A percentile compares a stretch with the other conserved stretches of the same genome.
Conservation (phyloP, 2,797 vertebrate genomes). For the Phoeniculus purpureus region DNA sequence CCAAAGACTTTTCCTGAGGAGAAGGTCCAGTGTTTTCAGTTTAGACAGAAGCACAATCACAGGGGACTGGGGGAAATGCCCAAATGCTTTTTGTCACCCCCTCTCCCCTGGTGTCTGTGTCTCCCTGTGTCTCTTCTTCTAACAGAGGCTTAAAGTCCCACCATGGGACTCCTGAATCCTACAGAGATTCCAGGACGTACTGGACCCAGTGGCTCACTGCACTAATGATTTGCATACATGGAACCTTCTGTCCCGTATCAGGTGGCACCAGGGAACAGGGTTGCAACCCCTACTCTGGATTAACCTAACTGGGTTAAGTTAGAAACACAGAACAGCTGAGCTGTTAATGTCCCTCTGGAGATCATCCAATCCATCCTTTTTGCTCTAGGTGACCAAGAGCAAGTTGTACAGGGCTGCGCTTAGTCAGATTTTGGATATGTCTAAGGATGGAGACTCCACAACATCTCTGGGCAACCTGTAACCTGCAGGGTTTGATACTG, state of each 20-base stretch:
- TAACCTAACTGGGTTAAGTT: background rate
- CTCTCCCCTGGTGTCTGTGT: background rate
- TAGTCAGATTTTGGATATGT: background rate
- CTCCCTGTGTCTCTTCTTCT: background rate
- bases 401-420: background rate
- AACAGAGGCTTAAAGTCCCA: background rate
- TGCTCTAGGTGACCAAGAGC: background rate
- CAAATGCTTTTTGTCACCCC: background rate
- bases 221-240: background rate
- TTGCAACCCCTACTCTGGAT: background rate
- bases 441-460: background rate
- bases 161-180: background rate
- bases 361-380: background rate
- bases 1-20: background rate
- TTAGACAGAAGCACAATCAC: background rate
- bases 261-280: background rate
- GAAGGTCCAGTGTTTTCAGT: background rate
- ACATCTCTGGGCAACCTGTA: background rate
- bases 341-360: background rate
- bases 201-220: background rate
- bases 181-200: background rate
- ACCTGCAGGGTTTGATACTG: background rate
- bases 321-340: background rate
- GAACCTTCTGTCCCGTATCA: background rate
- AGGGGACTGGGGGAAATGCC: background rate